Evolutionary conservation across 2,888 invertebrate genomes (phyloP), one percentile per base, ranked within the genome.

Genomic region (Aleiodes alternator): DNA sequence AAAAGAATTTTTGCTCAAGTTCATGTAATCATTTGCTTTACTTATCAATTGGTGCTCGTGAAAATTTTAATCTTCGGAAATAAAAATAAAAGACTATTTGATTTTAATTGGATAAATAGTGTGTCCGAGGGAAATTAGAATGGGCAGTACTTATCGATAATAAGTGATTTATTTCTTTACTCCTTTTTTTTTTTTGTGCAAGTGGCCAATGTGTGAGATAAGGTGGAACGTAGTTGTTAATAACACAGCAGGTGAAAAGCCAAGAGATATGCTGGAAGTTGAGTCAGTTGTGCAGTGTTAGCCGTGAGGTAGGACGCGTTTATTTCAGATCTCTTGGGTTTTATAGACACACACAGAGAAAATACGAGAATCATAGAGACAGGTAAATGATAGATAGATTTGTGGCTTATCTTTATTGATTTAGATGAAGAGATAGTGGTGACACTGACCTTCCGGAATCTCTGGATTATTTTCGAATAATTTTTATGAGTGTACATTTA

Each of bases 261-360:
- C n/a, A 11, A 5, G 14, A 31, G 56, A 53, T 75, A 72, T 43
- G 51, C 31, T 69, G 59, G 23, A 23, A 34, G 16, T 72, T 50
- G 70, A 79, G 74, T 76, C 72, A 76, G 79, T 79, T 72, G 70
- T 57, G 69, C 69, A 48, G 55, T 59, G 76, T 53, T 70, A 77
- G 76, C 55, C 34, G 57, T n/a, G 31, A 69, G 38, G 29, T 31
- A 48, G 31, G 57, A 69, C 74, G 31, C 43, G 48, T 72, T 23
- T 71, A 64, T 57, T 68, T 23, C 9, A 23, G 56, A 56, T 56
- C 43, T 43, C 43, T 23, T 29, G 11, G 6, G 12, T 29, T 31
- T 12, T 57, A 23, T 23, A 23, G 9, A 31, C 4, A 29, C 0
- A 6, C 12, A 5, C 12, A 31, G 12, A 31, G 12, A 23, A 12